Evolutionary conservation across 2,797 vertebrate species (phyloP), one percentile per base, ranked within the genome.

Genomic region (Rhabdomys pumilio): DNA sequence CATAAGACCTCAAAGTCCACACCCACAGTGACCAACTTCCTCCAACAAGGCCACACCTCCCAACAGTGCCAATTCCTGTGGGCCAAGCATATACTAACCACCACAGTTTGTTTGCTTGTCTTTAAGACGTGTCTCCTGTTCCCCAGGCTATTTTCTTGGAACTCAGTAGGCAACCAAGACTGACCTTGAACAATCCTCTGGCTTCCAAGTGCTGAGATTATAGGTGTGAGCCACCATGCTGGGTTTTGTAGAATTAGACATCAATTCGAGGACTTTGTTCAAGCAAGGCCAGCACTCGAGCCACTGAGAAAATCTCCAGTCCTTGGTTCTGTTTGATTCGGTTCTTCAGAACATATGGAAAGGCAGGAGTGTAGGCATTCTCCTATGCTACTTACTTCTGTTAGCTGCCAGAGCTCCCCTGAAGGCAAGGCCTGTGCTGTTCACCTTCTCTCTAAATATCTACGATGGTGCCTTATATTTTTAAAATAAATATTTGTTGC

Each of bases 401-500:
- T 80, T 77, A 80, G 31, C 20, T 81, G 53, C 55, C 55, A 59
- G 55, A 38, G 20, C 6, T 41, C 55, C 50, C 77, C 57, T 57
- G 17, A 92, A 38, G 34, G 55, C 53, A 72, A 50, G 20, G 41
- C 2, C 47, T 83, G 10, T 9, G 50, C 29, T 69, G 59, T 79
- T 47, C 93, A 38, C 44, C 24, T 82, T 82, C 75, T 83, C 65
- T 57, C 80, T 81, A 80, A 90, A 41, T 59, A 31, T 63, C 47
- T 81, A 15, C 63, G n/a, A 5, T 41, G 26, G 44, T 82, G 41
- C 38, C 6, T 79, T 95, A 47, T 63, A 22, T 86, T 83, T 93
- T 69, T 73, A 90, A 93, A 96, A 77, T 87, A 90, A 69, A 50
- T 88, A 26, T 50, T 84, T 88, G 13, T 24, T 83, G 73, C 13